phyloP scores from a whole-genome alignment of 2,888 invertebrate species.

The Zaprionus bogoriensis region DNA sequence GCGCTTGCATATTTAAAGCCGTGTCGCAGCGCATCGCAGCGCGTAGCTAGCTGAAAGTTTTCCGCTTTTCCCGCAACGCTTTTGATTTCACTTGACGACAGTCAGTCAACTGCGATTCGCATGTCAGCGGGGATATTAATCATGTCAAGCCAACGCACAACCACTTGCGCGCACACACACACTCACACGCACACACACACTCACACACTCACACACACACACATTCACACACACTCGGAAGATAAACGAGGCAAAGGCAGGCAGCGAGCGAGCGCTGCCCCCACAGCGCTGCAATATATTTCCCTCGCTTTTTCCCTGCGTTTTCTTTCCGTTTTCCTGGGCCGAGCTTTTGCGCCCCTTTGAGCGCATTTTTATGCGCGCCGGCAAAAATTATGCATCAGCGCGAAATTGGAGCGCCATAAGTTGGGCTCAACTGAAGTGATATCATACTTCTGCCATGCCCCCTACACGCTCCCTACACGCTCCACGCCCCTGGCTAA shows the following conservation, averaged over 20 bases:
- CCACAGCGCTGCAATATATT: conserved; percentile 34
- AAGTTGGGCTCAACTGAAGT: conserved; percentile 65
- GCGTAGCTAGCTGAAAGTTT: conserved; percentile 30
- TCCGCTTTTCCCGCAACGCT: conserved; percentile 34
- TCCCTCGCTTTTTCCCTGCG: conserved; percentile 12
- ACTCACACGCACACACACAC: conserved; percentile 12
- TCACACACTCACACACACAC: background rate
- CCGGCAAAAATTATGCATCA: conserved; percentile 71
- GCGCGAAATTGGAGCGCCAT: conserved; percentile 76
- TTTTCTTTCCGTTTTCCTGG: conserved; percentile 47
- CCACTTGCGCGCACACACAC: conserved; percentile 27
- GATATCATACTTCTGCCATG: conserved; percentile 29
- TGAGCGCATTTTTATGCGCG: conserved; percentile 73
- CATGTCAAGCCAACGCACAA: conserved; percentile 71
- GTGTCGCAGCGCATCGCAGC: too few species aligned
- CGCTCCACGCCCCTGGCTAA: background rate
- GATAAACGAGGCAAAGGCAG: conserved; percentile 48
- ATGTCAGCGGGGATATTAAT: conserved; percentile 80
- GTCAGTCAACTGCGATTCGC: conserved; percentile 74
- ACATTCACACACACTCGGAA: conserved; percentile 11
- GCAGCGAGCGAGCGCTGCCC: conserved; percentile 27
- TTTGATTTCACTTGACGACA: conserved; percentile 75
- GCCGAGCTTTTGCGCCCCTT: conserved; percentile 60
- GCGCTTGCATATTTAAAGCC: background rate
- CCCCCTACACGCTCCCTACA: background rate